A percentile compares a stretch with the other conserved stretches of the same genome.
Conservation (phyloP, 64 coral and sea anemone species). For the Pachyseris speciosa region DNA sequence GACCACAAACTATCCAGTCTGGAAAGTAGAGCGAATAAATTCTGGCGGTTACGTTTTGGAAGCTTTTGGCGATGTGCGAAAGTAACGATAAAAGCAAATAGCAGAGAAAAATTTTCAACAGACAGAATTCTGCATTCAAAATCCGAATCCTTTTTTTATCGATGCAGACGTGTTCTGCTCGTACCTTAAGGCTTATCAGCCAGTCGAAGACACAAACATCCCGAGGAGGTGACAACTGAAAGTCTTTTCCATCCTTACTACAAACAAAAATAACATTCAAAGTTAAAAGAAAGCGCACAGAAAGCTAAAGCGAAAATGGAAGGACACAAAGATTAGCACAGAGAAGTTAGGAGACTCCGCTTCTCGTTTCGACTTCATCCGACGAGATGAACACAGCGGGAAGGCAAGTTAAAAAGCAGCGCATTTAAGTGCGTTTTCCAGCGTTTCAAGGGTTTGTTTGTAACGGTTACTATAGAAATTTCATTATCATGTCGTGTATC, state of each 20-base stretch:
- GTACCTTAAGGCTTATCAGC: constrained; percentile 41
- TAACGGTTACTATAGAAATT: constrained; percentile 7
- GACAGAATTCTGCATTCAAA: too few species aligned
- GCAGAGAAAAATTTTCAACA: too few species aligned
- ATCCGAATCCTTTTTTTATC: neutral
- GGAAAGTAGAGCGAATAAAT: too few species aligned
- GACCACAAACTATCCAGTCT: too few species aligned
- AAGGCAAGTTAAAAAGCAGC: too few species aligned
- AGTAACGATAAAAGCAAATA: too few species aligned
- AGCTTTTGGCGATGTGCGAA: too few species aligned
- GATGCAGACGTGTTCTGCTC: neutral
- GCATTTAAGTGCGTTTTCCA: too few species aligned
- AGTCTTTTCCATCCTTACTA: constrained; percentile 55
- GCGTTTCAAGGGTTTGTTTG: neutral
- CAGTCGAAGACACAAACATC: constrained; percentile 40
- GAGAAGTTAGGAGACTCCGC: neutral
- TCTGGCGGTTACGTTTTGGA: too few species aligned
- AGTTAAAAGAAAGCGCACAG: neutral
- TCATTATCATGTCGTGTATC: neutral
- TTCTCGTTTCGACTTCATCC: neutral
- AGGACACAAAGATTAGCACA: neutral
- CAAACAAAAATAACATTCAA: neutral
- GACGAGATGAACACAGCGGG: too few species aligned
- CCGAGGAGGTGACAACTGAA: constrained; percentile 36
- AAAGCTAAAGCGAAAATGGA: neutral